Conservation (phyloP, 2,797 vertebrate species). For the Pelochelys cantorii region DNA sequence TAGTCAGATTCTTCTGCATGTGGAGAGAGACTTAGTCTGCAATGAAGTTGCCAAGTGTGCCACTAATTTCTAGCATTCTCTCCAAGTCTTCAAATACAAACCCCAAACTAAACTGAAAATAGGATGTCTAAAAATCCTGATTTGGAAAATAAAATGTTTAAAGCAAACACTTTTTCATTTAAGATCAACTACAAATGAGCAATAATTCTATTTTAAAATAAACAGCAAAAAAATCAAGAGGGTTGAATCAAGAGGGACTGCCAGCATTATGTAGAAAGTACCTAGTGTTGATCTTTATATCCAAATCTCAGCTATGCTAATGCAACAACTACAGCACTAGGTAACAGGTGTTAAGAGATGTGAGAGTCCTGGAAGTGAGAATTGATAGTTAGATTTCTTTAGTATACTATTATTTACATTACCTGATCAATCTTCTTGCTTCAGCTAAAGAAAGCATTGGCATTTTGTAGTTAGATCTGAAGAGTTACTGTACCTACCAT, state of each 20-base stretch:
- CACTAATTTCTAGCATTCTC: background rate
- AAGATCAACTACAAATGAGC: background rate
- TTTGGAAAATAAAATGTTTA: background rate
- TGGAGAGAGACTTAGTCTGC: background rate
- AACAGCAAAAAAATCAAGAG: background rate
- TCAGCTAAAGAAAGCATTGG: background rate
- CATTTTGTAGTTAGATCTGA: background rate
- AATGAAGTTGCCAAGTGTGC: background rate
- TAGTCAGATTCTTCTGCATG: too few species aligned
- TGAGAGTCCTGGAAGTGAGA: background rate
- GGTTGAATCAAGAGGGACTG: background rate
- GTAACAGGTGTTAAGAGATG: background rate
- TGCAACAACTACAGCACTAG: background rate
- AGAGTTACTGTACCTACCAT: conserved; percentile 84
- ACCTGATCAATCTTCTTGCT: background rate
- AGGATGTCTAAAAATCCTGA: rapidly evolving
- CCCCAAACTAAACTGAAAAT: background rate
- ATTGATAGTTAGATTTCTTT: background rate
- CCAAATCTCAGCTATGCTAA: background rate
- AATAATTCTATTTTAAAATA: background rate
- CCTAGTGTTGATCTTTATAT: background rate
- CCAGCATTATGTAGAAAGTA: background rate
- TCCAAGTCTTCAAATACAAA: background rate
- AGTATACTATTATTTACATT: background rate
- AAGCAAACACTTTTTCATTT: background rate